Percentiles rank a stretch among this genome's conserved stretches.
Evolutionary conservation across 2,797 vertebrate species (phyloP).

Genomic region (Coranthus polyacanthus): DNA sequence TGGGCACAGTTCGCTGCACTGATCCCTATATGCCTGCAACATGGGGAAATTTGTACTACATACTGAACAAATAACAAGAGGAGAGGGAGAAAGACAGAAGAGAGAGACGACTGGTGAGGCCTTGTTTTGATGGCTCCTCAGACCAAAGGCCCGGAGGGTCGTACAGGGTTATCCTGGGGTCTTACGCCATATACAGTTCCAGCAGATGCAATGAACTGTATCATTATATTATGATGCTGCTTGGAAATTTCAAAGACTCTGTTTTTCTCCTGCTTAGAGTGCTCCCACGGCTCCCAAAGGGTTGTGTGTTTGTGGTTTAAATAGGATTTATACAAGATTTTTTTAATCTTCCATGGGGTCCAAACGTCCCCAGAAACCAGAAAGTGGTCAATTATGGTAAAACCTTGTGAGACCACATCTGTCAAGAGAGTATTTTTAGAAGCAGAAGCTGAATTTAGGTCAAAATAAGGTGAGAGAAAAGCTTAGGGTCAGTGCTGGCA

Average conservation of each 20-base stretch:
- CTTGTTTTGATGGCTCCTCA: constrained; percentile 69
- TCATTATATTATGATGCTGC: constrained; percentile 78
- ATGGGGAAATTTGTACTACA: constrained; percentile 97
- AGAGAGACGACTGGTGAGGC: constrained; percentile 56
- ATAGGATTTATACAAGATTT: constrained; percentile 18
- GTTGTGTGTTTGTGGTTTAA: constrained; percentile 28
- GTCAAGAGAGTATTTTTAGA: constrained; percentile 42
- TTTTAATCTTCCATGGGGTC: constrained; percentile 25
- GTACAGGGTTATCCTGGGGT: constrained; percentile 65
- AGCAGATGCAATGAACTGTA: constrained; percentile 79
- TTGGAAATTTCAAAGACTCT: constrained; percentile 52
- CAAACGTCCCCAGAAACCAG: constrained; percentile 19
- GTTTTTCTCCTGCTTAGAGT: constrained; percentile 39
- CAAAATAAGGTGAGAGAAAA: constrained; percentile 17
- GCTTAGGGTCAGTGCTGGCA: constrained; percentile 23
- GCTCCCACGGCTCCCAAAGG: constrained; percentile 41
- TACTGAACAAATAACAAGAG: constrained; percentile 93
- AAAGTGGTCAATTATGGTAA: constrained; percentile 22
- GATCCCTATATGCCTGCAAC: constrained; percentile 90
- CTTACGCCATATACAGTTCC: constrained; percentile 76
- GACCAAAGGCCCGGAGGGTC: constrained; percentile 66
- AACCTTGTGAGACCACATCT: constrained; percentile 18
- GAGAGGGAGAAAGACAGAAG: constrained; percentile 31
- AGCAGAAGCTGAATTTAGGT: constrained; percentile 24
- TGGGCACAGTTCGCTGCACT: constrained; percentile 94